phyloP scores from a whole-genome alignment of 53 echinoderm and acorn worm species.

The Crossaster papposus region DNA sequence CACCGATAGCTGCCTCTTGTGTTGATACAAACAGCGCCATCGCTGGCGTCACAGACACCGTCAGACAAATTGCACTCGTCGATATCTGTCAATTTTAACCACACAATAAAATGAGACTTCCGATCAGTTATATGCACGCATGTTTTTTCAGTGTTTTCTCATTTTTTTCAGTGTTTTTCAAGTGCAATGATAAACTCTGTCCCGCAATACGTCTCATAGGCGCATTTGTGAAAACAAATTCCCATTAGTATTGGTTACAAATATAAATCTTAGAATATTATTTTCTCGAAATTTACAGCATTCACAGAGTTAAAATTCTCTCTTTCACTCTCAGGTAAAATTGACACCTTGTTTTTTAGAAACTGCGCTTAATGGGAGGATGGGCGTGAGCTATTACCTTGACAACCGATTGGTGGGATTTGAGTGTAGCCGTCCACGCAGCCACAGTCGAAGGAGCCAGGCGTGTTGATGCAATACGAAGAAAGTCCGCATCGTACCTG shows the following conservation, averaged over 20 bases:
- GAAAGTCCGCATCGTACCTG: constrained; percentile 79
- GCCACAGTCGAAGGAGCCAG: constrained; percentile 79
- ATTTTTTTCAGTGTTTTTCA: no score
- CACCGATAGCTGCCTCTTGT: constrained; percentile 66
- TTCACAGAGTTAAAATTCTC: no score
- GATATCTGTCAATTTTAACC: constrained; percentile 73
- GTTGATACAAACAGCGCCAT: constrained; percentile 67
- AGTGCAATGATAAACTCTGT: no score
- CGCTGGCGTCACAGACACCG: constrained; percentile 48
- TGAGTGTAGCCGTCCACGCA: constrained; percentile 73
- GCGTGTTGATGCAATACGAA: constrained; percentile 81
- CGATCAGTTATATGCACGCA: no score
- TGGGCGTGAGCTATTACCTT: constrained; percentile 7
- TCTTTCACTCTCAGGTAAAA: neutral
- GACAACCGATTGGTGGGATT: constrained; percentile 18
- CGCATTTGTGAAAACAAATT: no score
- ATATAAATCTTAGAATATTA: no score
- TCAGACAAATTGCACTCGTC: constrained; percentile 72
- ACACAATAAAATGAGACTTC: no score
- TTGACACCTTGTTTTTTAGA: neutral
- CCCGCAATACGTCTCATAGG: no score
- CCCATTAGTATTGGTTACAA: no score
- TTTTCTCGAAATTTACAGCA: no score
- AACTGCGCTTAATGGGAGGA: neutral
- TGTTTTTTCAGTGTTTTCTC: no score